Percentiles rank a stretch among this genome's conserved stretches.
Conservation (phyloP, 2,888 invertebrate species). For the Tetragonula carbonaria region DNA sequence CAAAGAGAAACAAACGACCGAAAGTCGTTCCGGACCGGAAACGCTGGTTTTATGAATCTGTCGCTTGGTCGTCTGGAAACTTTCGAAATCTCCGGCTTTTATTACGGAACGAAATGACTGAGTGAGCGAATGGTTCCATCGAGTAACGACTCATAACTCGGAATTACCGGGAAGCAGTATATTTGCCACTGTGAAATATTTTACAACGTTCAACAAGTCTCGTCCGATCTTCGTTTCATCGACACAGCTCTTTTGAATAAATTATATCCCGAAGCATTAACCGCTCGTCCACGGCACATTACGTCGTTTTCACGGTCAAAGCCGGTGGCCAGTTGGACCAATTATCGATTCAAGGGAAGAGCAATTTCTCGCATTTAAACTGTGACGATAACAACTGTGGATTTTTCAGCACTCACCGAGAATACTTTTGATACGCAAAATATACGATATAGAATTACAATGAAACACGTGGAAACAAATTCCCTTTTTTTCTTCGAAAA, state of each 20-base stretch:
- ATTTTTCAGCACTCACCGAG: neutral
- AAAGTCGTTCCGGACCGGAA: neutral
- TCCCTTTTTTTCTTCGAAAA: too few relatives aligned
- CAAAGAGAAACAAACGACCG: conserved; percentile 11
- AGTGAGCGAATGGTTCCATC: neutral
- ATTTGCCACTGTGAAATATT: conserved; percentile 2
- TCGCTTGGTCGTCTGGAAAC: conserved; percentile 12
- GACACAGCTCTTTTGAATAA: neutral
- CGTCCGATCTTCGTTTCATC: neutral
- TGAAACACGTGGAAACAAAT: too few relatives aligned
- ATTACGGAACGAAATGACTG: neutral
- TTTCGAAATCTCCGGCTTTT: conserved; percentile 4
- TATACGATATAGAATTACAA: too few relatives aligned
- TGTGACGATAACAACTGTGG: neutral
- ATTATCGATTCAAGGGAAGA: neutral
- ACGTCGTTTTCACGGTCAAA: neutral
- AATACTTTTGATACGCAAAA: too few relatives aligned
- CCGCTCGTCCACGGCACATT: too few relatives aligned
- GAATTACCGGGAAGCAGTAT: neutral
- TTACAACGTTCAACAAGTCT: too few relatives aligned
- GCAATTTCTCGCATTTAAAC: neutral
- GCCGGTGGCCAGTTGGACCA: neutral
- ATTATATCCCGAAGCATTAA: neutral
- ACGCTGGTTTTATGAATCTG: conserved; percentile 3
- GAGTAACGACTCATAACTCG: neutral